Evolutionary conservation across 2,888 invertebrate genomes (phyloP), one percentile per base, ranked within the genome.

Genomic region (Zygothrica quintamaculata): DNA sequence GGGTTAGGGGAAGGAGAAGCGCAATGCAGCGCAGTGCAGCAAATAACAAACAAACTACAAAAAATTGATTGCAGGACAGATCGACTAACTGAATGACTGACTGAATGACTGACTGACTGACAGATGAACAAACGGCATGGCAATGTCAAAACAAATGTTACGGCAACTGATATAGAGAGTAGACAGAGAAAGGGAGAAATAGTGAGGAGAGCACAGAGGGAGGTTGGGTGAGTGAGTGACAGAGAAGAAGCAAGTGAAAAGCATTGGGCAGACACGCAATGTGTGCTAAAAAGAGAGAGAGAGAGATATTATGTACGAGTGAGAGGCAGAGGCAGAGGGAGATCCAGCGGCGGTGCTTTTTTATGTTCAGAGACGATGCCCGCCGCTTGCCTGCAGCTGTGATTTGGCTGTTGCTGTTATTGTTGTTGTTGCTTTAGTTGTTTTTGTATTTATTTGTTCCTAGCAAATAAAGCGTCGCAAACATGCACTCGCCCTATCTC

Each of bases 401-500:
- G 75, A 75, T 75, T 78, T 61, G 44, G 51, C 37, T 33, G 26
- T 34, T 47, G 57, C 36, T 50, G 51, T 51, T 39, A 40, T 52
- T 68, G 57, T 39, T 48, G 60, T 56, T 62, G 40, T 46, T 53
- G 46, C 37, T 44, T 39, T 53, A 47, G 33, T 44, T 65, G 58
- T 62, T 72, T 52, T 50, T 74, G 59, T 46, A 44, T 37, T 65
- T 87, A 59, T 81, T 77, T 84, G 84, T 87, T 85, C 87, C 62
- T 64, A 81, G 75, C 87, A 80, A 80, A 87, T 58, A 73, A 66
- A 66, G 61, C 85, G 58, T 43, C 44, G 60, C 52, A 59, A 44
- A 37, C 60, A 18, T 47, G 55, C 48, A 11, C 29, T 26, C 39
- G 18, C 18, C 1, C 31, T 53, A 39, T 53, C 40, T 29, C 25